Percentiles rank a stretch among this genome's conserved stretches.
These are phyloP conservation scores for Falco novaeseelandiae DNA, from an alignment of 2,797 vertebrate genomes.

Conservation along the genomic window DNA sequence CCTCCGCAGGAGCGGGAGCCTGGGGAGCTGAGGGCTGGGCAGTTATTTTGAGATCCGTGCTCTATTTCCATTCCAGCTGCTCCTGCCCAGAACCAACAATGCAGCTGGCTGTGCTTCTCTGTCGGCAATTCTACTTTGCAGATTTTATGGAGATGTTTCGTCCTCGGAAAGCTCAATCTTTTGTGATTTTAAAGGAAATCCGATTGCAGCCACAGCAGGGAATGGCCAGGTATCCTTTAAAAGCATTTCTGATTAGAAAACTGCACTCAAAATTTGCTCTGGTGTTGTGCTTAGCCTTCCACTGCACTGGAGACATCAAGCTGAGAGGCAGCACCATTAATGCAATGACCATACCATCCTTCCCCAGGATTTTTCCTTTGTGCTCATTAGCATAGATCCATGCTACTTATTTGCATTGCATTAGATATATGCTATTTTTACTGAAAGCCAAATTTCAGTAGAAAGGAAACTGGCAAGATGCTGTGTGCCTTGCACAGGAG, in stretches of 20 bases:
- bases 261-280: not conserved
- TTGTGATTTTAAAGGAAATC: not conserved
- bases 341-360: not conserved
- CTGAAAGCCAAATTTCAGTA: not conserved
- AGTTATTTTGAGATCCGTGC: not conserved
- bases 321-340: not conserved
- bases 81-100: not conserved
- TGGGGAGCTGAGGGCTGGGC: not conserved
- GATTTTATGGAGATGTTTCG: not conserved
- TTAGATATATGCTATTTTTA: not conserved
- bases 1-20: not conserved
- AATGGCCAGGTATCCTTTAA: not conserved
- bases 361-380: not conserved
- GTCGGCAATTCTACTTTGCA: not conserved
- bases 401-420: not conserved
- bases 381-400: not conserved
- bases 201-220: not conserved
- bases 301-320: not conserved
- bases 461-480: not conserved
- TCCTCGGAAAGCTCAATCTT: not conserved
- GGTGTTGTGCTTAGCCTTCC: not conserved
- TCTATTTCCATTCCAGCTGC: not conserved
- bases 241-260: slow-evolving; percentile 19
- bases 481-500: not conserved
- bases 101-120: not conserved